phyloP scores from a whole-genome alignment of 2,113 vertebrate species.

The Rana temporaria region DNA sequence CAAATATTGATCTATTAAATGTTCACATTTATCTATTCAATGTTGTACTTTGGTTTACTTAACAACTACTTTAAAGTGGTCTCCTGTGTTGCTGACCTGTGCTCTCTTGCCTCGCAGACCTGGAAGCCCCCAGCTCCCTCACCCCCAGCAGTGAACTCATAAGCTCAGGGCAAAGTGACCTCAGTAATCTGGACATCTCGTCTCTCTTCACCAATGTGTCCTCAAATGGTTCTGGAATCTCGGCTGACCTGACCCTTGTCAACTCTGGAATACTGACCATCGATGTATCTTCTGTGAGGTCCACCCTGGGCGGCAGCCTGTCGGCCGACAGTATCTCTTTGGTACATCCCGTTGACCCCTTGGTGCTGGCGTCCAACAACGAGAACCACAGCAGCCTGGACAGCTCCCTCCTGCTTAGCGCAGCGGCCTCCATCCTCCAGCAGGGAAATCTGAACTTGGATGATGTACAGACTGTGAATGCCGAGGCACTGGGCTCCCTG shows the following conservation, averaged over 20 bases:
- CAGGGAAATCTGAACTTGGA: slow-evolving; percentile 84
- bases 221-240: slow-evolving; percentile 68
- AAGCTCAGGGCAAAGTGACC: slow-evolving; percentile 81
- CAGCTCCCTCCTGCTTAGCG: slow-evolving; percentile 75
- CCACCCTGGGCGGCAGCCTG: slow-evolving; percentile 73
- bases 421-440: slow-evolving; percentile 77
- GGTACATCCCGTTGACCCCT: slow-evolving; percentile 83
- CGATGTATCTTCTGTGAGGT: slow-evolving; percentile 83
- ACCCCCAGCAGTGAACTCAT: slow-evolving; percentile 89
- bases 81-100: too few species aligned
- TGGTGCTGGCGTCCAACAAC: slow-evolving; percentile 81
- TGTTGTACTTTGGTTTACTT: too few species aligned
- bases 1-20: too few species aligned
- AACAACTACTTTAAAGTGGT: too few species aligned
- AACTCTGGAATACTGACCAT: slow-evolving; percentile 90
- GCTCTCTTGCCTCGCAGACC: slow-evolving; percentile 73
- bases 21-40: too few species aligned
- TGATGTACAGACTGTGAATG: slow-evolving; percentile 84
- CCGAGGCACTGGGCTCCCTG: slow-evolving; percentile 84
- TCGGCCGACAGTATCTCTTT: slow-evolving; percentile 68
- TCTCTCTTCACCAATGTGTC: slow-evolving; percentile 88
- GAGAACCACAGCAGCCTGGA: slow-evolving; percentile 83
- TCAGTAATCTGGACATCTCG: slow-evolving; percentile 86
- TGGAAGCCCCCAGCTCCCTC: slow-evolving; percentile 84
- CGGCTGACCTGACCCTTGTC: slow-evolving; percentile 83